Base-by-base conservation (phyloP, 1,140 invertebrate species). In the Drosophila parvula region DNA sequence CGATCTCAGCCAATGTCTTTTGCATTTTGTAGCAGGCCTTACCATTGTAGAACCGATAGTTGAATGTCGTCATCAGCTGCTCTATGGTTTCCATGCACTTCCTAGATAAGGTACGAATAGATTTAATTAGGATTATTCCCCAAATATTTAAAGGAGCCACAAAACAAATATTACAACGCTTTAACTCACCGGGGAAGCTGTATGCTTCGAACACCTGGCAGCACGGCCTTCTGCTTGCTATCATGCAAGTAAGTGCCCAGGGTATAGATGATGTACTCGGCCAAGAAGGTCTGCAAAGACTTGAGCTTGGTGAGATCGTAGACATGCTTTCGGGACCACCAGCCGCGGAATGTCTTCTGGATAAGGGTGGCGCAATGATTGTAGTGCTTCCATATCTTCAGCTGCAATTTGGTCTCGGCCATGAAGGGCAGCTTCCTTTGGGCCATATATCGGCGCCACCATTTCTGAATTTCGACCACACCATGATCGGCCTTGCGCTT, bases 301-400 rank as follows among this genome's bases (percentile, higher is more conserved):
- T 55, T 67, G 18, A 76, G 44, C 8, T 30, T 41, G 5, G 22
- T 65, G 1, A 75, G 27, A 11, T 76, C 55, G 27, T 32, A 38
- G 4, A 76, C 7, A 40, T 81, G n/a, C 30, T 85, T 70, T 11
- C 90, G 79, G 0, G 63, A 71, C 65, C 59, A 79, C 61, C 63
- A 91, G 36, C 89, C 90, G 10, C 89, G 84, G 47, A 62, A 91
- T 0, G 65, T 4, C 0, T 63, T 51, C 44, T 91, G 90, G 10
- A 91, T 91, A 7, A 55, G 44, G 0, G 27, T 8, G 14, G 75
- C 70, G 9, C 50, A n/a, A 0, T 4, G n/a, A 0, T 74, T 18
- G 22, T 69, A 73, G 16, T 51, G 38, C 0, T 51, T 5, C 6
- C 51, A 2, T 0, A 71, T 0, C 9, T 1, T 6, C 0, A 22